A percentile compares a stretch with the other conserved stretches of the same genome.
These are phyloP conservation scores for Abrostola triplasia DNA, from an alignment of 2,888 invertebrate genomes.

Conservation along the genomic window DNA sequence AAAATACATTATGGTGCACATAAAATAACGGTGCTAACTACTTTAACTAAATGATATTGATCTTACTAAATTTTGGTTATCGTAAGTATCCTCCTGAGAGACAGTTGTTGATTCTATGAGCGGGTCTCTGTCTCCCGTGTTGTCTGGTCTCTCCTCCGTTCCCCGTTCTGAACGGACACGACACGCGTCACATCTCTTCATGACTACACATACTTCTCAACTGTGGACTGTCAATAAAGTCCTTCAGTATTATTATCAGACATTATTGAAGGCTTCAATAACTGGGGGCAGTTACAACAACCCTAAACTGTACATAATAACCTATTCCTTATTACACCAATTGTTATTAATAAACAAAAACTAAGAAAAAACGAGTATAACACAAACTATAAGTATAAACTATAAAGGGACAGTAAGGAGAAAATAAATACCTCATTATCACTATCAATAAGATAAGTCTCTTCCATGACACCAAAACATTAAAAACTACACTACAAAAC, in stretches of 20 bases:
- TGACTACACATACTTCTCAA: conserved; percentile 85
- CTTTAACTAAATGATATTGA: conserved; percentile 54
- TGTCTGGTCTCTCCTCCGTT: conserved; percentile 61
- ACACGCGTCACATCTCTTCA: conserved; percentile 84
- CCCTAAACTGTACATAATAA: conserved; percentile 6
- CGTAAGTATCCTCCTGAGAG: conserved; percentile 77
- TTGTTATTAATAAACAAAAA: conserved; percentile 20
- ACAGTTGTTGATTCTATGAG: conserved; percentile 76
- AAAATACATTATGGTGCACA: conserved; percentile 44
- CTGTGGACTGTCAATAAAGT: conserved; percentile 80
- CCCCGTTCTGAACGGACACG: conserved; percentile 76
- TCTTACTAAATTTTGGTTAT: conserved; percentile 81
- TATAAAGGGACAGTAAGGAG: conserved; percentile 22
- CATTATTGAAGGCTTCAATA: conserved; percentile 8
- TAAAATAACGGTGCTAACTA: conserved; percentile 64
- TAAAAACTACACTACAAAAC: conserved; percentile 41
- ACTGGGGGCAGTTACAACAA: conserved; percentile 3
- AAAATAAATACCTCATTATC: conserved; percentile 72
- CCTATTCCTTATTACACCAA: background rate
- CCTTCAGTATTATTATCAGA: conserved; percentile 61
- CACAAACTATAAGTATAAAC: conserved; percentile 6
- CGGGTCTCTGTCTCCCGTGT: conserved; percentile 74
- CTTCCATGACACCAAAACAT: conserved; percentile 68
- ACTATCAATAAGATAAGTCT: conserved; percentile 72
- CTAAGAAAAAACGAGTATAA: conserved; percentile 7